Percentiles rank a stretch among this genome's conserved stretches.
phyloP scores from a whole-genome alignment of 2,888 invertebrate genomes.

The Latrodectus hesperus region DNA sequence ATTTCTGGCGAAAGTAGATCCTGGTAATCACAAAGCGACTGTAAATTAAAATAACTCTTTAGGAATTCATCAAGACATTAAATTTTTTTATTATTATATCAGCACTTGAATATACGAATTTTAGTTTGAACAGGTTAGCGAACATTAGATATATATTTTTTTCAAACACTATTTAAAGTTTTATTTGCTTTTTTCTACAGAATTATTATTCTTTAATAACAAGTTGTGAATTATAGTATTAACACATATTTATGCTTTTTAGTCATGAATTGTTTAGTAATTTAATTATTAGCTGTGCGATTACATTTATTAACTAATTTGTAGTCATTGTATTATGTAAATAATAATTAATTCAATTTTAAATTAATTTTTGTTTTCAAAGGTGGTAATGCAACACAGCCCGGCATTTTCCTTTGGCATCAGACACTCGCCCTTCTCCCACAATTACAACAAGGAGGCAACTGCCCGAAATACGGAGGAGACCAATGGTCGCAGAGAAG shows the following conservation, averaged over 20 bases:
- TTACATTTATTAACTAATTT: background rate
- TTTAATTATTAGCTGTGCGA: background rate
- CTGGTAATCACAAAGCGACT: too few species aligned
- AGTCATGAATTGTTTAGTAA: background rate
- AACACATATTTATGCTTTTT: background rate
- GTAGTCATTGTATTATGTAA: background rate
- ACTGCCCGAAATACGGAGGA: conserved; percentile 19
- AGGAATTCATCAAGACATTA: too few species aligned
- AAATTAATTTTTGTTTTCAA: background rate
- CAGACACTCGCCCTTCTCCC: conserved; percentile 59
- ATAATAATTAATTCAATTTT: background rate
- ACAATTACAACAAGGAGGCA: conserved; percentile 45
- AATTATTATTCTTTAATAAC: too few species aligned
- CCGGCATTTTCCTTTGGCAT: conserved; percentile 60
- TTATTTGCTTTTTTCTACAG: too few species aligned
- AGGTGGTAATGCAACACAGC: conserved; percentile 67
- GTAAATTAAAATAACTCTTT: too few species aligned
- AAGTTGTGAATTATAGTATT: too few species aligned
- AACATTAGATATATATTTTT: too few species aligned
- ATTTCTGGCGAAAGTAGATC: too few species aligned
- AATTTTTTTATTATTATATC: too few species aligned
- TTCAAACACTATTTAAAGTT: too few species aligned
- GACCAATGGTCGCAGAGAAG: background rate
- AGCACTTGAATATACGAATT: too few species aligned
- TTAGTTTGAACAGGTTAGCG: too few species aligned